These are phyloP conservation scores for Idaea straminata DNA, from an alignment of 2,888 invertebrate genomes.

Conservation along the genomic window DNA sequence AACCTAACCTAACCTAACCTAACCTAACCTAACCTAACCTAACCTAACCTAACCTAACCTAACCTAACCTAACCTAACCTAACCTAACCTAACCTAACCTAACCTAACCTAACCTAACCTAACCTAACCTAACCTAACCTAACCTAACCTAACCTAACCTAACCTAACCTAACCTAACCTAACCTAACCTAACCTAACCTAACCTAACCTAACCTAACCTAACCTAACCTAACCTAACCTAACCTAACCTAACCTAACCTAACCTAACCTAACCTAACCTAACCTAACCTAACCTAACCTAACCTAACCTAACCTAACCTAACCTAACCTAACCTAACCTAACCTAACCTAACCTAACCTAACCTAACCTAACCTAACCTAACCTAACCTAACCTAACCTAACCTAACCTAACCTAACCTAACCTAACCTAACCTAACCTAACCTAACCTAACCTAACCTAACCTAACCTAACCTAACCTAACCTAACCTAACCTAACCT, in stretches of 20 bases:
- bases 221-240: constrained; percentile 27
- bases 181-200: constrained; percentile 29
- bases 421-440: constrained; percentile 4
- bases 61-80: constrained; percentile 16
- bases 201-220: constrained; percentile 29
- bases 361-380: constrained; percentile 4
- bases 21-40: constrained; percentile 26
- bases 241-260: constrained; percentile 29
- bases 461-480: constrained; percentile 4
- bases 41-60: constrained; percentile 22
- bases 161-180: constrained; percentile 32
- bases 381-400: constrained; percentile 4
- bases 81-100: constrained; percentile 17
- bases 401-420: constrained; percentile 4
- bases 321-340: constrained; percentile 4
- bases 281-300: constrained; percentile 4
- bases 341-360: constrained; percentile 4
- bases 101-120: constrained; percentile 13
- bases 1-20: constrained; percentile 21
- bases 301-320: constrained; percentile 4
- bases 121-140: constrained; percentile 23
- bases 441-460: constrained; percentile 4
- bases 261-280: constrained; percentile 18
- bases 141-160: constrained; percentile 22
- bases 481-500: constrained; percentile 4